A percentile compares a stretch with the other conserved stretches of the same genome.
Conservation (phyloP, 2,888 invertebrate genomes). For the Pelosia muscerda region DNA sequence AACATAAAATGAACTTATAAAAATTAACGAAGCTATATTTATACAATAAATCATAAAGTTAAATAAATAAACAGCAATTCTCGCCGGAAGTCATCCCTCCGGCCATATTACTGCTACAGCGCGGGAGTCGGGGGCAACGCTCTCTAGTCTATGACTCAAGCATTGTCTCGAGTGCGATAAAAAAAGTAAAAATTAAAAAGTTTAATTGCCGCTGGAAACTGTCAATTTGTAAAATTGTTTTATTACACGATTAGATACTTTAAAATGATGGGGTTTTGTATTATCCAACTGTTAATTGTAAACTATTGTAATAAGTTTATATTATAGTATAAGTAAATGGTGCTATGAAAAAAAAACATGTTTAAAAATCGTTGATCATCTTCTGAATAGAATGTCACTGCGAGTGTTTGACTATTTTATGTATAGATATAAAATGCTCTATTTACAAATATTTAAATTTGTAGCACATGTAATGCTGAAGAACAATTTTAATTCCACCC, state of each 20-base stretch:
- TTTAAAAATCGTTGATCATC: too few relatives aligned
- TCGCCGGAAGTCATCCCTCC: slow-evolving; percentile 60
- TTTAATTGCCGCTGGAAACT: slow-evolving; percentile 24
- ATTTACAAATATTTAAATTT: too few relatives aligned
- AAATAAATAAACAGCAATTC: slow-evolving; percentile 51
- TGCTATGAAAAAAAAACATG: too few relatives aligned
- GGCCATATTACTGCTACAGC: slow-evolving; percentile 63
- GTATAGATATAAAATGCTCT: too few relatives aligned
- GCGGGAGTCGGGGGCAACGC: slow-evolving; percentile 79
- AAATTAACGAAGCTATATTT: slow-evolving; percentile 30
- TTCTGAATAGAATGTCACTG: neutral
- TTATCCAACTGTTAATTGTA: neutral
- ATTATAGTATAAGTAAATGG: too few relatives aligned
- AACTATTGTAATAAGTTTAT: slow-evolving; percentile 6
- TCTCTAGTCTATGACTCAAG: slow-evolving; percentile 72
- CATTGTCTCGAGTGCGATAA: slow-evolving; percentile 53
- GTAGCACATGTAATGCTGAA: too few relatives aligned
- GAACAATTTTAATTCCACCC: too few relatives aligned
- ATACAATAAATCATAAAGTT: slow-evolving; percentile 45
- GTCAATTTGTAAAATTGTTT: slow-evolving; percentile 10
- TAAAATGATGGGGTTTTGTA: neutral
- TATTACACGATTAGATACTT: neutral
- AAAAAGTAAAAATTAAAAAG: slow-evolving; percentile 38
- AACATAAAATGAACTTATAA: slow-evolving; percentile 24
- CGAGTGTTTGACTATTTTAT: neutral